Evolutionary conservation across 2,888 invertebrate genomes (phyloP).

Genomic region (Acanthosepion esculentum): DNA sequence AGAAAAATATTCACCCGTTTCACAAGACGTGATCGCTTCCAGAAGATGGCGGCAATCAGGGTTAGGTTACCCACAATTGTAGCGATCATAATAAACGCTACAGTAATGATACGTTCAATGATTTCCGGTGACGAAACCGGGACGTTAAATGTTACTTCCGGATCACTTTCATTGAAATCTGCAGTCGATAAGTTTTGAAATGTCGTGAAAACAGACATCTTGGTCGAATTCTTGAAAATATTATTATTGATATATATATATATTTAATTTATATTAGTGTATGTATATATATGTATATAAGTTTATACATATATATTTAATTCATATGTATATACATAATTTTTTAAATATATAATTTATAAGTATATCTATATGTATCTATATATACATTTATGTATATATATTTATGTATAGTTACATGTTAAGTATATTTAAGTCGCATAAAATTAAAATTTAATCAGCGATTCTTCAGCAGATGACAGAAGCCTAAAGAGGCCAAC

Average conservation of each 20-base stretch:
- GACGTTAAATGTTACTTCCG: background rate
- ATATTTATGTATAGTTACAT: background rate
- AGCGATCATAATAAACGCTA: constrained; percentile 70
- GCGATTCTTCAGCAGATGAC: too few species aligned
- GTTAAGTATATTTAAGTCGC: background rate
- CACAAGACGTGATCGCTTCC: constrained; percentile 69
- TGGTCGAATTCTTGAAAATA: background rate
- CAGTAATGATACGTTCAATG: constrained; percentile 56
- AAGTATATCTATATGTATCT: background rate
- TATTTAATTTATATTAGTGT: background rate
- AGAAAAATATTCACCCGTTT: constrained; percentile 76
- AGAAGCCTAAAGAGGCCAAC: too few species aligned
- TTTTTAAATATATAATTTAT: background rate
- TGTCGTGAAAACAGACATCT: background rate
- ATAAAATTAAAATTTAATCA: too few species aligned
- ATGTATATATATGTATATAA: background rate
- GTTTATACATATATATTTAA: background rate
- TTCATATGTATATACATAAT: background rate
- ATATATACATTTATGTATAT: background rate
- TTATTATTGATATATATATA: background rate
- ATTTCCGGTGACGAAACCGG: constrained; percentile 57
- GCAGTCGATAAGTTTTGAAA: background rate
- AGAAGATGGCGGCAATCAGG: constrained; percentile 71
- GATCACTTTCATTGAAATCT: constrained; percentile 8
- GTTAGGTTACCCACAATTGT: constrained; percentile 75